phyloP scores from a whole-genome alignment of 2,113 vertebrate species.

The Phylloscopus trochilus region DNA sequence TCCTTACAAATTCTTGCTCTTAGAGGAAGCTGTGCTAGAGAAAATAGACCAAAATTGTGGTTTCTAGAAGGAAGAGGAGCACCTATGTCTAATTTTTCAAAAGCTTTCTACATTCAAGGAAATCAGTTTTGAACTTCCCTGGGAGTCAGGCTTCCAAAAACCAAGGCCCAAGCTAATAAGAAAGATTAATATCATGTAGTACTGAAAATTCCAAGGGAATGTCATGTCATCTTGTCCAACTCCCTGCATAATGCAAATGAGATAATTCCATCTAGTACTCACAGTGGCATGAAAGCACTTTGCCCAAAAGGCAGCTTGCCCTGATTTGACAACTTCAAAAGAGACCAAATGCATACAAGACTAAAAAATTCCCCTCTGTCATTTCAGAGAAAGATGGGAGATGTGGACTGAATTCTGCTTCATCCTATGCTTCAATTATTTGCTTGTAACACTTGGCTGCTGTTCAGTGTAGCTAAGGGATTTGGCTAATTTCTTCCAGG shows the following conservation, averaged over 20 bases:
- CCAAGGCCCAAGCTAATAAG: background rate
- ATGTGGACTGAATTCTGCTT: background rate
- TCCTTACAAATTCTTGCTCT: background rate
- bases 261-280: background rate
- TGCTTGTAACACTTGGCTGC: background rate
- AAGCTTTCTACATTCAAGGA: background rate
- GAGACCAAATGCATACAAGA: background rate
- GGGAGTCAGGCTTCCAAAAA: background rate
- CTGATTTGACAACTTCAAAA: background rate
- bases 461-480: background rate
- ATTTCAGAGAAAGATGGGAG: background rate
- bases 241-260: background rate
- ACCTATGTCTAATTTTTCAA: background rate
- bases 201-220: background rate
- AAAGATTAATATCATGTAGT: background rate
- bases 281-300: background rate
- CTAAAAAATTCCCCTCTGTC: background rate
- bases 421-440: background rate
- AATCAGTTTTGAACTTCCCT: background rate
- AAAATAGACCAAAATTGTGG: background rate
- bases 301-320: background rate
- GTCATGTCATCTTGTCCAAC: background rate
- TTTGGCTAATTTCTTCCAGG: background rate
- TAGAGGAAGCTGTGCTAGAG: background rate
- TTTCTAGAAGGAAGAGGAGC: background rate